Percentiles rank a stretch among this genome's conserved stretches.
Conservation (phyloP, 2,113 vertebrate species). For the Oryzias javanicus region DNA sequence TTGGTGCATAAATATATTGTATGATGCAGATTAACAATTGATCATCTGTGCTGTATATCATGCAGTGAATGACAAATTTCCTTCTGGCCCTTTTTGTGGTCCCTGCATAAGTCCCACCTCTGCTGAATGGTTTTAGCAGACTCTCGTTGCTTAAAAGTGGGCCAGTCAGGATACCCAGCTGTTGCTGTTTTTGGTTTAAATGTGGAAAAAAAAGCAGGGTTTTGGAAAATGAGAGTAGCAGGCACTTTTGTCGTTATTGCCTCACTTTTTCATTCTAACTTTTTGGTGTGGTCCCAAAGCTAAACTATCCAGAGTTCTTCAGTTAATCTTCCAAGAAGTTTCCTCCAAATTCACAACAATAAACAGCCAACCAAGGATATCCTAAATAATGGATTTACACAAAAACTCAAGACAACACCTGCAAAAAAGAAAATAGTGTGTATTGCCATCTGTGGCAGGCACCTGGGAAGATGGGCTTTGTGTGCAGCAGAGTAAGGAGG, state of each 20-base stretch:
- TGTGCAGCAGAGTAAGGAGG: slow-evolving; percentile 64
- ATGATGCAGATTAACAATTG: no score
- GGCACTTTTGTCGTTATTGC: slow-evolving; percentile 29
- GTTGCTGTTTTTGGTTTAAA: slow-evolving; percentile 3
- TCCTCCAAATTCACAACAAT: slow-evolving; percentile 69
- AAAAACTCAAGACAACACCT: slow-evolving; percentile 71
- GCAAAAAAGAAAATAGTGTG: slow-evolving; percentile 69
- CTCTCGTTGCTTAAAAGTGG: slow-evolving; percentile 26
- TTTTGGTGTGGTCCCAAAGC: slow-evolving; percentile 43
- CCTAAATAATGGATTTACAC: slow-evolving; percentile 72
- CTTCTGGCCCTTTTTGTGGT: no score
- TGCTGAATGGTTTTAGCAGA: neutral
- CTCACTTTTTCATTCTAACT: slow-evolving; percentile 60
- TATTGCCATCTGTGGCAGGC: slow-evolving; percentile 70
- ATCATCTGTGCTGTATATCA: no score
- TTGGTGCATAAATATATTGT: no score
- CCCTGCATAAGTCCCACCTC: no score
- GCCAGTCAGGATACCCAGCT: slow-evolving; percentile 25
- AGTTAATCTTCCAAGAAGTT: slow-evolving; percentile 42
- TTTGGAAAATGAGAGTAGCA: slow-evolving; percentile 7
- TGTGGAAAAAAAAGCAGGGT: neutral
- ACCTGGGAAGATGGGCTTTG: slow-evolving; percentile 71
- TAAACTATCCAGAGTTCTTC: slow-evolving; percentile 34
- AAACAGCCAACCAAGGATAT: slow-evolving; percentile 61
- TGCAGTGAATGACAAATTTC: no score